Base-by-base conservation (phyloP, 1,140 invertebrate species). In the Cryptotermes secundus region DNA sequence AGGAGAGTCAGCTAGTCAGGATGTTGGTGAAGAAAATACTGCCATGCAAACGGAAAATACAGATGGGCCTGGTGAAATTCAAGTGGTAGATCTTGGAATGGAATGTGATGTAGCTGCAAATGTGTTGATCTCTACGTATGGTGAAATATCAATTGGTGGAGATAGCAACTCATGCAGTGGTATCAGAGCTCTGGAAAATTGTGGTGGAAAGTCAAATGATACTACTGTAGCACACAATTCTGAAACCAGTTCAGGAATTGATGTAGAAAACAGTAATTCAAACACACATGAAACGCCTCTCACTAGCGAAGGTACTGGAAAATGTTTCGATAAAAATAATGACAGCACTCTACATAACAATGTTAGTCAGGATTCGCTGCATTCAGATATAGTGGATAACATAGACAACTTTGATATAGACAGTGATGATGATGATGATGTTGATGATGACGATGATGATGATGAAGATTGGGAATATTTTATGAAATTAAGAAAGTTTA, bases 341-440 rank as follows among this genome's bases (percentile, higher is more conserved):
- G 59, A 72, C n/a, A 31, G 26, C 59, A 72, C 10, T 72, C 59
- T 72, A 31, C 10, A 14, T 14, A 31, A n/a, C 7, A n/a, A n/a
- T 31, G n/a, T 72, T 31, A n/a, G 59, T 72, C 26, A 22, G 26
- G 19, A 19, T 59, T 22, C 26, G 1, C 4, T 14, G 1, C 6
- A 26, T n/a, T 72, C 59, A 31, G n/a, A 72, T 72, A 80, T 87
- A 83, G 85, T 86, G 86, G 16, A 86, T 85, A 85, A 31, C n/a
- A 83, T 16, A 80, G 35, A 24, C 59, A 79, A 45, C 45, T 34
- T 84, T 85, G 34, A 79, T 59, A 85, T 84, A 36, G n/a, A 84
- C 81, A 26, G 65, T 82, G 82, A 42, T n/a, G 49, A 35, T 85
- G 81, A 80, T 85, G 38, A 36, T 26, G 79, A 84, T n/a, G 72